Conservation (phyloP, 2,888 invertebrate species). For the Mimachlamys varia region DNA sequence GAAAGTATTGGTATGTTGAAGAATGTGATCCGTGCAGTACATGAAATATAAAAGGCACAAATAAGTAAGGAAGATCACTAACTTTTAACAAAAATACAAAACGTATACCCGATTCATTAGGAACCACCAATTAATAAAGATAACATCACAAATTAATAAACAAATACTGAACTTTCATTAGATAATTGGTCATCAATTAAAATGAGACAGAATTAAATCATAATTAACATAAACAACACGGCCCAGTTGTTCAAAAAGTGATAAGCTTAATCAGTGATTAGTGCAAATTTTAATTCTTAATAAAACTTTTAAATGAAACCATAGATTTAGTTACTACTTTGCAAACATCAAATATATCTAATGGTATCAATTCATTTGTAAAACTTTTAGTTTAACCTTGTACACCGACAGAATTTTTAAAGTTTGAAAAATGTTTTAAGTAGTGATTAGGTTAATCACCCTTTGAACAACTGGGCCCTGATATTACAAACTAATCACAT, state of each 20-base stretch:
- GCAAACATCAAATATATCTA: too few relatives aligned
- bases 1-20: too few relatives aligned
- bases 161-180: neutral
- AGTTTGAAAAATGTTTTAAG: too few relatives aligned
- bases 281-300: too few relatives aligned
- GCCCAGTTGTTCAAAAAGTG: neutral
- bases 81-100: neutral
- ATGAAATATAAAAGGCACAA: neutral
- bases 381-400: too few relatives aligned
- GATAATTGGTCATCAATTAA: neutral
- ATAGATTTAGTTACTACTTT: too few relatives aligned
- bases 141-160: neutral
- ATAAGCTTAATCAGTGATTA: too few relatives aligned
- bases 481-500: neutral
- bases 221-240: neutral
- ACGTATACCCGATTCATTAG: neutral
- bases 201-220: conserved; percentile 16
- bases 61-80: neutral
- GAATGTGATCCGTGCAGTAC: neutral
- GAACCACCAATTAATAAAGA: neutral
- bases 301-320: too few relatives aligned
- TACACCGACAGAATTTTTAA: too few relatives aligned
- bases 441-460: too few relatives aligned
- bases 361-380: too few relatives aligned
- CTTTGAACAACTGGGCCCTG: too few relatives aligned